Evolutionary conservation across 2,797 vertebrate species (phyloP).

Genomic region (Enteromius treurensis): DNA sequence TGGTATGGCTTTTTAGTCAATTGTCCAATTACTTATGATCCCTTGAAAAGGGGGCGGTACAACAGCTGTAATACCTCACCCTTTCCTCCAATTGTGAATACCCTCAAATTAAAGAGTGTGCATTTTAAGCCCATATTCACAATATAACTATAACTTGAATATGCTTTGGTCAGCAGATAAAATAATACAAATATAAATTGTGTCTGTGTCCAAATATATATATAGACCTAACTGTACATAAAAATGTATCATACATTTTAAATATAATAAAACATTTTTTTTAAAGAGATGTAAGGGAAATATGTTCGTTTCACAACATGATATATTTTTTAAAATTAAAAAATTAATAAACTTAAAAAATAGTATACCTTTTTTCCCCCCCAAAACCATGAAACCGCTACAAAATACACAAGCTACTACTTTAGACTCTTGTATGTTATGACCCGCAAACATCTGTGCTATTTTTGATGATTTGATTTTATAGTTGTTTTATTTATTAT

Average conservation of each 20-base stretch:
- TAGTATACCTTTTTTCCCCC: background rate
- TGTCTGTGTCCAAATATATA: too few relatives aligned
- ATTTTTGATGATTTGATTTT: background rate
- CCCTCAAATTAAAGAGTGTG: too few relatives aligned
- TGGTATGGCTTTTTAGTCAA: too few relatives aligned
- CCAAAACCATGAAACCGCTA: background rate
- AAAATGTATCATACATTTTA: too few relatives aligned
- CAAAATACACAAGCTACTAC: background rate
- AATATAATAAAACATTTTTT: background rate
- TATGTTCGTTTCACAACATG: background rate
- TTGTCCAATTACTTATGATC: too few relatives aligned
- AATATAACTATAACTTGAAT: too few relatives aligned
- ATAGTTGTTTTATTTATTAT: background rate
- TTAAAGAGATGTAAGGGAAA: background rate
- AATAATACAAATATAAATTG: too few relatives aligned
- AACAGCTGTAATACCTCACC: too few relatives aligned
- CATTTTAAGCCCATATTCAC: too few relatives aligned
- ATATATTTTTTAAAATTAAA: background rate
- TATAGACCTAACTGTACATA: background rate
- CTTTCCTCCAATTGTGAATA: too few relatives aligned
- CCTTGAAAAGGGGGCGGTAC: too few relatives aligned
- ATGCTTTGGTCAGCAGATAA: too few relatives aligned
- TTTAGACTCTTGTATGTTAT: background rate
- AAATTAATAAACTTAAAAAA: background rate
- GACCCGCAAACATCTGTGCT: background rate